Conservation (phyloP, 2,797 vertebrate genomes). For the Sphaeramia orbicularis region DNA sequence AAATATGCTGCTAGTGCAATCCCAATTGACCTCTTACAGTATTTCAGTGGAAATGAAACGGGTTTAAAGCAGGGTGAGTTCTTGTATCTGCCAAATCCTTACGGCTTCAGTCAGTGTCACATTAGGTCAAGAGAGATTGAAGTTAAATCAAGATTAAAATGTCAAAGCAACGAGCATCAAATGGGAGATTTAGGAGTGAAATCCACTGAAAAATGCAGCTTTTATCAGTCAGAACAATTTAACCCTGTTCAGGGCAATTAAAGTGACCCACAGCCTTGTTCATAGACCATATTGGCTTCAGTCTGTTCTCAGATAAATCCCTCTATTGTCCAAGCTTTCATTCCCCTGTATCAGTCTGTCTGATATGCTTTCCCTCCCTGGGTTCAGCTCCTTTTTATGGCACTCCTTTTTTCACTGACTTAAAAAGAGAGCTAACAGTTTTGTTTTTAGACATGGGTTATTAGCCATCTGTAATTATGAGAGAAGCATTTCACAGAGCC, state of each 20-base stretch:
- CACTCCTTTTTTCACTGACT: conserved; percentile 23
- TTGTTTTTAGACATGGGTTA: conserved; percentile 7
- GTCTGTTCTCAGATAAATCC: conserved; percentile 59
- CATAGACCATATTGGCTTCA: conserved; percentile 30
- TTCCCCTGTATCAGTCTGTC: conserved; percentile 44
- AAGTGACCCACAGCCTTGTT: conserved; percentile 52
- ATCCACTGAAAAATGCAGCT: conserved; percentile 39
- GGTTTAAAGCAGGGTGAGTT: conserved; percentile 38
- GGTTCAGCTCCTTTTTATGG: conserved; percentile 12
- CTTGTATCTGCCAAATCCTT: conserved; percentile 43
- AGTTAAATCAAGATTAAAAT: conserved; percentile 74
- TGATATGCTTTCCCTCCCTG: conserved; percentile 38
- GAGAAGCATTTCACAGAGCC: not conserved
- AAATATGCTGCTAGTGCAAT: conserved; percentile 29
- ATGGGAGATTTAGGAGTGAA: conserved; percentile 65
- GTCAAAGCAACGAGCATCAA: conserved; percentile 54
- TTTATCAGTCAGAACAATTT: conserved; percentile 58
- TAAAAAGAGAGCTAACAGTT: conserved; percentile 6
- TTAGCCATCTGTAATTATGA: conserved; percentile 16
- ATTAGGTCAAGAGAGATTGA: conserved; percentile 50
- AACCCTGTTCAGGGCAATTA: conserved; percentile 65
- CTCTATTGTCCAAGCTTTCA: conserved; percentile 54
- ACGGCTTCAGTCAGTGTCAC: conserved; percentile 8
- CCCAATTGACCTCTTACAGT: conserved; percentile 58
- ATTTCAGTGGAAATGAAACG: conserved; percentile 49